Evolutionary conservation across 64 coral and sea anemone species (phyloP).

Genomic region (Cladopsammia gracilis): DNA sequence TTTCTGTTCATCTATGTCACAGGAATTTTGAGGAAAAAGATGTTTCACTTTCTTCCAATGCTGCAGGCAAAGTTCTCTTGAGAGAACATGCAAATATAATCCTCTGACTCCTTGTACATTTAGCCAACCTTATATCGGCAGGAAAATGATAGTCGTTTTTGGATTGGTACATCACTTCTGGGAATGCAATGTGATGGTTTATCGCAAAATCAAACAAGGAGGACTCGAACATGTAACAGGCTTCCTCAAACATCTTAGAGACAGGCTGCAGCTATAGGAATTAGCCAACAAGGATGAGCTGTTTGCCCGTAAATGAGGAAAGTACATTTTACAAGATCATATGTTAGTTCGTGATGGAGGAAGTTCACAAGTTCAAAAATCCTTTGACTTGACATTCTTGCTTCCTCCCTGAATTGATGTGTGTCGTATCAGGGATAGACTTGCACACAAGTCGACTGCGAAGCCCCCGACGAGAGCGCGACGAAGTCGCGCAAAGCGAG

Average conservation of each 20-base stretch:
- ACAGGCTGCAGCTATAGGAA: slow-evolving; percentile 52
- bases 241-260: slow-evolving; percentile 25
- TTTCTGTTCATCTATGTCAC: slow-evolving; percentile 13
- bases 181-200: not conserved
- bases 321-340: not conserved
- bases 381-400: no score
- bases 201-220: slow-evolving; percentile 8
- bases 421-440: no score
- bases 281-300: slow-evolving; percentile 52
- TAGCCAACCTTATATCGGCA: slow-evolving; percentile 37
- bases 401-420: no score
- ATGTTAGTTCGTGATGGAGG: slow-evolving; percentile 5
- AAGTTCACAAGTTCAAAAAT: no score
- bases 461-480: no score
- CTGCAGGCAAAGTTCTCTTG: not conserved
- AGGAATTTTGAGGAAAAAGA: slow-evolving; percentile 43
- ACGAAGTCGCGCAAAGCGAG: no score
- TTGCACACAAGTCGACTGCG: no score
- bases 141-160: slow-evolving; percentile 24
- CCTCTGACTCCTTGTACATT: slow-evolving; percentile 17
- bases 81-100: slow-evolving; percentile 15
- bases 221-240: slow-evolving; percentile 35
- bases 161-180: slow-evolving; percentile 42
- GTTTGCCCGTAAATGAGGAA: slow-evolving; percentile 1
- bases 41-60: slow-evolving; percentile 9